These are phyloP conservation scores for Tragopan temminckii DNA, from an alignment of 2,797 vertebrate species.

Conservation along the genomic window DNA sequence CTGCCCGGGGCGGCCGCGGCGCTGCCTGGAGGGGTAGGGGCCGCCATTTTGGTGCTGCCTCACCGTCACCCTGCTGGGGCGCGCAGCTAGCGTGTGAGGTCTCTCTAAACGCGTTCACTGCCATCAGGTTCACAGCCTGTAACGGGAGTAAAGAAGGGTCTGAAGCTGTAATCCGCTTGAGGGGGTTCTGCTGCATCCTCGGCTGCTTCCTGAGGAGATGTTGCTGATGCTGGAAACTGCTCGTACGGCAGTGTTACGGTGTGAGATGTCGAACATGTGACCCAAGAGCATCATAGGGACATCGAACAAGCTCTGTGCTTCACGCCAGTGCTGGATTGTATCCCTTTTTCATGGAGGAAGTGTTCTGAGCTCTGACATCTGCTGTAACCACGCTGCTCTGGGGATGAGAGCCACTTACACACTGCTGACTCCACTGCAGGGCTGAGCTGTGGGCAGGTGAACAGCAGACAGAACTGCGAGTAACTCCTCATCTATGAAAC, in stretches of 20 bases:
- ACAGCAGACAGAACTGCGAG: background rate
- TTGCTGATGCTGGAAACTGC: background rate
- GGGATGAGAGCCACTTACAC: constrained; percentile 77
- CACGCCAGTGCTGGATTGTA: background rate
- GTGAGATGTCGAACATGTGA: constrained; percentile 9
- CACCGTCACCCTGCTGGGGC: too few species aligned
- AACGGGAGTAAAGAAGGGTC: too few species aligned
- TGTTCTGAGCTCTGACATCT: background rate
- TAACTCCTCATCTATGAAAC: background rate
- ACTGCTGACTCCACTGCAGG: constrained; percentile 85
- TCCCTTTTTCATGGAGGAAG: background rate
- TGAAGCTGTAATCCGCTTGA: background rate
- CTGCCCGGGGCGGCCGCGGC: too few species aligned
- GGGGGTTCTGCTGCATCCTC: background rate
- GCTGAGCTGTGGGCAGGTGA: constrained; percentile 69
- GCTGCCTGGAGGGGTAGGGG: too few species aligned
- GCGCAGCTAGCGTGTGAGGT: too few species aligned
- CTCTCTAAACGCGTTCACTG: background rate
- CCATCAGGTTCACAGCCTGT: background rate
- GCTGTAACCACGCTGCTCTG: background rate
- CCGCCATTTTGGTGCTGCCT: background rate
- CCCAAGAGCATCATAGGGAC: background rate
- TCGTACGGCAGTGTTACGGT: background rate
- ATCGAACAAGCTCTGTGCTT: constrained; percentile 6
- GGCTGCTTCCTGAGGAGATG: background rate